phyloP scores from a whole-genome alignment of 2,888 invertebrate genomes.

The Abscondita cerata region DNA sequence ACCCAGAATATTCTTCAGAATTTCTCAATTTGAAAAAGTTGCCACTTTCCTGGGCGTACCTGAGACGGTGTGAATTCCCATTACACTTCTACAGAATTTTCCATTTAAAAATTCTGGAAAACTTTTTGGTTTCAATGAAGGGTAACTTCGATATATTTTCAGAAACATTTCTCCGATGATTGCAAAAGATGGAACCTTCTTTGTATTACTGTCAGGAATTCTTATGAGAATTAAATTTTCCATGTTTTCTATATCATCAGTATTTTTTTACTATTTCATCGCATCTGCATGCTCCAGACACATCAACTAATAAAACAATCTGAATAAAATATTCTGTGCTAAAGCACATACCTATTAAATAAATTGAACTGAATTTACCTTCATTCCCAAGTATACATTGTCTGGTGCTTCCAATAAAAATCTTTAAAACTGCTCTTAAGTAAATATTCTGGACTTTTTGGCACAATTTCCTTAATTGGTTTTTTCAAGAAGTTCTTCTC shows the following conservation, averaged over 20 bases:
- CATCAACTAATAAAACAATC: neutral
- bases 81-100: too few species aligned
- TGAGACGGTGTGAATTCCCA: neutral
- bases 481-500: too few species aligned
- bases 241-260: neutral
- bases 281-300: neutral
- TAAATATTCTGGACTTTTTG: neutral
- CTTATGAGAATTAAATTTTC: too few species aligned
- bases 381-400: neutral
- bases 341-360: neutral
- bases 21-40: neutral
- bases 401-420: neutral
- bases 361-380: neutral
- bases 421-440: neutral
- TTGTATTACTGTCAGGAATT: neutral
- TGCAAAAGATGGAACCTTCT: neutral
- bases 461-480: too few species aligned
- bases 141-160: neutral
- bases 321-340: neutral
- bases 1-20: neutral
- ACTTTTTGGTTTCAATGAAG: neutral
- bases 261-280: neutral
- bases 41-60: neutral
- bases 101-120: neutral
- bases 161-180: neutral